Base-by-base conservation (phyloP, 2,797 vertebrate species). In the Iguana delicatissima region DNA sequence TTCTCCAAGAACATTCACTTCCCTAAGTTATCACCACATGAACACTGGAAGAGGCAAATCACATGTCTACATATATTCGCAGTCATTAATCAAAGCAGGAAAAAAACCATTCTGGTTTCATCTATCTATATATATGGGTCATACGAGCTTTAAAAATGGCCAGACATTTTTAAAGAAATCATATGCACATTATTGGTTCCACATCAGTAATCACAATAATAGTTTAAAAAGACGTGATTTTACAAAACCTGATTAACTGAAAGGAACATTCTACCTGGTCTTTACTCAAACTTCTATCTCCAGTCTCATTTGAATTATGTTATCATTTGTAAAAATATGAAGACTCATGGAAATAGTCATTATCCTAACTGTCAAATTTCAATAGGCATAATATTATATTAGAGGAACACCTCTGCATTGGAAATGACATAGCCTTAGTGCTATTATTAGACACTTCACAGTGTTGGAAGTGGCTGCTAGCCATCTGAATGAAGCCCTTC, bases 311-410 rank as follows among this genome's bases (percentile, higher is more conserved):
- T 89, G 26, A 67, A 4, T 72, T 46, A 83, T 79, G 22, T 18
- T 89, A n/a, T 64, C 76, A 79, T 52, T n/a, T 5, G 2, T 46
- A 77, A 88, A 1, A 67, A 62, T 77, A 77, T 6, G 0, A 0
- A 0, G n/a, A 42, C 32, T 29, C 13, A 20, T 77, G 52, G 64
- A 62, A 67, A 55, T 72, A 72, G 32, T n/a, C 46, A 72, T 88
- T 81, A 88, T 88, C 62, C 12, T 0, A 73, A 50, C 22, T 84
- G 55, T 79, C 72, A 86, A 73, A 90, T 90, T 73, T 59, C 67
- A 81, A 0, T n/a, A 73, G 62, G n/a, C 18, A 69, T 69, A 85
- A 85, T 55, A 57, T 35, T 52, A 29, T 55, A 57, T 42, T 86
- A 81, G 18, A 81, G 35, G 46, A 7, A 29, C 14, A 9, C 6